Evolutionary conservation across 2,113 vertebrate genomes (phyloP).

Genomic region (Xerus inauris): DNA sequence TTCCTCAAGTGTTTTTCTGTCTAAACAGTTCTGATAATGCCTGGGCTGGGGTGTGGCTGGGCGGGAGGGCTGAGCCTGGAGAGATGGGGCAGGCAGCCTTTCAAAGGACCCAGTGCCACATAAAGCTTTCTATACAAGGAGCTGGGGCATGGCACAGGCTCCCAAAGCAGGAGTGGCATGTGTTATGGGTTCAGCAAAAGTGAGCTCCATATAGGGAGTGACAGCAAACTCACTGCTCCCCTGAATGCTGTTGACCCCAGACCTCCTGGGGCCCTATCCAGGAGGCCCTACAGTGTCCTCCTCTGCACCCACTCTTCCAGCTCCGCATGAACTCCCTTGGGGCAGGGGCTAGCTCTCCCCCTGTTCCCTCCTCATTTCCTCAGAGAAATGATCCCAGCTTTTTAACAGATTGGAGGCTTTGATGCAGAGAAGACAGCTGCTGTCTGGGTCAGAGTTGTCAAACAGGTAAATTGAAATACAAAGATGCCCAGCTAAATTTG

Average conservation of each 20-base stretch:
- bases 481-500: neutral
- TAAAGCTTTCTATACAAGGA: neutral
- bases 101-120: neutral
- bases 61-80: neutral
- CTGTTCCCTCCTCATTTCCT: neutral
- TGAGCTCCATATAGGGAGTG: neutral
- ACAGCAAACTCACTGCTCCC: too few relatives aligned
- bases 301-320: neutral
- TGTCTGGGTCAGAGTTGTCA: neutral
- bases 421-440: neutral
- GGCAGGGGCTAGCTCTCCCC: too few relatives aligned
- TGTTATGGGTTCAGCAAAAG: neutral
- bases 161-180: neutral
- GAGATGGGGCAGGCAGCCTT: neutral
- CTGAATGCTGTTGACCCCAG: neutral
- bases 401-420: neutral
- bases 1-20: neutral
- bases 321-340: neutral
- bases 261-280: neutral
- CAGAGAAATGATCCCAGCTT: neutral
- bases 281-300: neutral
- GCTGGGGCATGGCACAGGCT: neutral
- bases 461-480: neutral
- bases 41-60: rapidly evolving
- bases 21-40: neutral